Base-by-base conservation (phyloP, 2,888 invertebrate species). In the Orthosia gracilis region DNA sequence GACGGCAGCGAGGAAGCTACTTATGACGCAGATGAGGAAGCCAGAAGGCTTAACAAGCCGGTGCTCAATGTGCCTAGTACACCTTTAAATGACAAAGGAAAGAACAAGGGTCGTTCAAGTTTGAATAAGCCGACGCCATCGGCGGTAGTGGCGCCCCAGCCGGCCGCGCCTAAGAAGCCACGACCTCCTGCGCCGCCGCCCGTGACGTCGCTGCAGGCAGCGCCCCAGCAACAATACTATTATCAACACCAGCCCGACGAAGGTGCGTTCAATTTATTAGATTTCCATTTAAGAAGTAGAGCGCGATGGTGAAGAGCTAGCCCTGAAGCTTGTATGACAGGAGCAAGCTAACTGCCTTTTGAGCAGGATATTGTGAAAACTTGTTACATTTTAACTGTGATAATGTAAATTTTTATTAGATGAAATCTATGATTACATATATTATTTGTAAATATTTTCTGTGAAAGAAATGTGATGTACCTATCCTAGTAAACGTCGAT, bases 1-100 rank as follows among this genome's bases (percentile, higher is more conserved):
- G 97, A 98, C 85, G 97, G 97, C 89, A 97, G 97, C 31, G 97
- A 97, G 78, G 98, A 98, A 86, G 97, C 97, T 84, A 97, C 97
- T 18, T 97, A 97, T 88, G 97, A 97, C 71, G 97, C 97, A 76
- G 94, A 95, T 84, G 94, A 96, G 91, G 94, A 97, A 88, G 96
- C 95, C 81, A 90, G 96, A 80, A 91, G 96, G 89, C 90, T 95
- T 79, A 95, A 95, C 87, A 96, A 96, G 92, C 96, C 96, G 66
- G 96, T 96, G 89, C 93, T 96, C 72, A 96, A 96, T 87, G 96
- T 96, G 93, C 96, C 96, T 82, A 95, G 94, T 86, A 94, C 96
- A 74, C 96, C 96, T 66, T 89, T 96, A 74, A 94, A 91, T 83
- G 96, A 96, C 85, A 96, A 96, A 88, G 93, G 93, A 76, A 96